Evolutionary conservation across 2,888 invertebrate species (phyloP), one percentile per base, ranked within the genome.

Genomic region (Aromia moschata): DNA sequence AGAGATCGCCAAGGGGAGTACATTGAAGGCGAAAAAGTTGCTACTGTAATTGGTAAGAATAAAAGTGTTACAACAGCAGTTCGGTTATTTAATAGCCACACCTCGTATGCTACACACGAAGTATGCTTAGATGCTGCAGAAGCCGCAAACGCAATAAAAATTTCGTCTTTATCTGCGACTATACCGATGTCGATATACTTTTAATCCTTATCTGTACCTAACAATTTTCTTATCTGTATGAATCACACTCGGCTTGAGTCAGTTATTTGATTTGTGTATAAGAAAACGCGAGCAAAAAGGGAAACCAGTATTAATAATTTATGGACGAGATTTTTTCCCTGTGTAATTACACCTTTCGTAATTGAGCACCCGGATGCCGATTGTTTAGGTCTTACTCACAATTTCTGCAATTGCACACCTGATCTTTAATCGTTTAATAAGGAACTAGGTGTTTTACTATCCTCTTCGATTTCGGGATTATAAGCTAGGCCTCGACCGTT

Each of bases 351-450:
- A 4, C 11, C 16, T 43, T 43, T 43, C 25, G 43, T 14, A 25
- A 43, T 43, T 43, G 15, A 20, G 25, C 25, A 43, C 43, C 43
- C 43, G 43, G 43, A 43, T 43, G 14, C 10, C 20, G 25, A 18
- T 43, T 12, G 25, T 25, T 43, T 7, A 11, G n/a, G n/a, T 20
- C 14, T 43, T 43, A 43, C 14, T 43, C 25, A 25, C 43, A 25
- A 7, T 3, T n/a, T n/a, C n/a, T n/a, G n/a, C n/a, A n/a, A n/a
- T n/a, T n/a, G n/a, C n/a, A n/a, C n/a, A n/a, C n/a, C n/a, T n/a
- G n/a, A n/a, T n/a, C n/a, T n/a, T n/a, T n/a, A n/a, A n/a, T n/a
- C n/a, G n/a, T n/a, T n/a, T n/a, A n/a, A n/a, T n/a, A n/a, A n/a
- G n/a, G n/a, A n/a, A n/a, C n/a, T n/a, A n/a, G n/a, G n/a, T n/a